Base-by-base conservation (phyloP, 2,888 invertebrate species). In the Yponomeuta sedellus region DNA sequence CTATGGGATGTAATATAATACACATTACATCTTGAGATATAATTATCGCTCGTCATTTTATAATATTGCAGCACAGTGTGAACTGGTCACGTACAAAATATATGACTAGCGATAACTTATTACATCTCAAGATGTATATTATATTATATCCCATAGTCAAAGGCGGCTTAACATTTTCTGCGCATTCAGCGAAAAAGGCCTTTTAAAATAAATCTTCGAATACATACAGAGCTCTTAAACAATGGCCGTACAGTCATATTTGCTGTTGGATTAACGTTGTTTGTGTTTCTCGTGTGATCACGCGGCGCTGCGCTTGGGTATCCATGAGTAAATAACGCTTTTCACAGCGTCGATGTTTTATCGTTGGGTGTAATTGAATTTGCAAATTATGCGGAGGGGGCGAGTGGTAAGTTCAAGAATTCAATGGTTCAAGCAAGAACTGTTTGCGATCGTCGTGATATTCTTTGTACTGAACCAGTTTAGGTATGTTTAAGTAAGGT, bases 201-300 rank as follows among this genome's bases (percentile, higher is more conserved):
- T 52, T 16, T 52, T 16, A 52, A 77, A 77, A 76, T 77, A 75
- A 74, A 71, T 71, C 75, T 76, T 75, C 75, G 73, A 76, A 76
- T 77, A 77, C 44, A 16, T 8, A 16, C 44, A 52, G 12, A 75
- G 74, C 75, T 80, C 80, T 83, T 77, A 81, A 86, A 87, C 86
- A 86, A 87, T 84, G 80, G 78, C 69, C 75, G 74, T 70, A 74
- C 75, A 72, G 70, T 71, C 71, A 74, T 83, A 81, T 88, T 88
- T 85, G 82, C 75, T 69, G 71, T 76, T 72, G 82, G 82, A 83
- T 88, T 84, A 86, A 78, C 80, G 69, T n/a, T 86, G 81, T 88
- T 87, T 87, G 84, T 77, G 76, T 77, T 88, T 87, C 86, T 80
- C 86, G 83, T 86, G 79, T 77, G 78, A 79, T 79, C 76, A 76